Evolutionary conservation across 2,797 vertebrate genomes (phyloP), one percentile per base, ranked within the genome.

Genomic region (Geotrypetes seraphini): DNA sequence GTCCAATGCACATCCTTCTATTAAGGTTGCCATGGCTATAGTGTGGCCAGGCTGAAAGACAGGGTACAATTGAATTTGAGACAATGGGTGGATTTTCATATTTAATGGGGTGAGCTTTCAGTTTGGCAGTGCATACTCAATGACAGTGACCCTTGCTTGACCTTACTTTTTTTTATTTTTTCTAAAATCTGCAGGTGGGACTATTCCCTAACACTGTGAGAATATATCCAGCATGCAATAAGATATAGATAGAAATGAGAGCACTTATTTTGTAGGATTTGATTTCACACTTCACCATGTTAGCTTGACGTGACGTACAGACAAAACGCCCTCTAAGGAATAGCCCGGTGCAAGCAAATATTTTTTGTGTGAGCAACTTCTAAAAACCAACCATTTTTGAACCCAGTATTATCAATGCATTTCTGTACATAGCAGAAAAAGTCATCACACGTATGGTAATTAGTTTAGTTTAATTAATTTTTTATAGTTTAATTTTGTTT

Each of bases 41-140:
- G 28, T 42, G 36, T 39, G 34, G 31, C 44, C 41, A 47, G 44
- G 54, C 33, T 53, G 39, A 65, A 71, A 66, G 58, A 51, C 40
- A 57, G 62, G 36, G 60, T 48, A 55, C 22, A 53, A 69, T 53
- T 57, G 48, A 31, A 39, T 25, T 12, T 26, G 41, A 50, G 47
- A 65, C 36, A 75, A 61, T 49, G 39, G 53, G 43, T 36, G 53
- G 65, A 71, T 75, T 80, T 78, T 72, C 68, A 68, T 46, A 53
- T 62, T 57, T 66, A 70, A 57, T 30, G 22, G 45, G 19, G 28
- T 52, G 43, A 25, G 23, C 36, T 67, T 63, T 63, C 36, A 50
- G 33, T 39, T 47, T 63, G 52, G 30, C 40, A 47, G 40, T 57
- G 31, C 31, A 60, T 57, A 51, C 17, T 59, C 36, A 57, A 39